Conservation (phyloP, 2,113 vertebrate genomes). For the Sinocyclocheilus maitianheensis region DNA sequence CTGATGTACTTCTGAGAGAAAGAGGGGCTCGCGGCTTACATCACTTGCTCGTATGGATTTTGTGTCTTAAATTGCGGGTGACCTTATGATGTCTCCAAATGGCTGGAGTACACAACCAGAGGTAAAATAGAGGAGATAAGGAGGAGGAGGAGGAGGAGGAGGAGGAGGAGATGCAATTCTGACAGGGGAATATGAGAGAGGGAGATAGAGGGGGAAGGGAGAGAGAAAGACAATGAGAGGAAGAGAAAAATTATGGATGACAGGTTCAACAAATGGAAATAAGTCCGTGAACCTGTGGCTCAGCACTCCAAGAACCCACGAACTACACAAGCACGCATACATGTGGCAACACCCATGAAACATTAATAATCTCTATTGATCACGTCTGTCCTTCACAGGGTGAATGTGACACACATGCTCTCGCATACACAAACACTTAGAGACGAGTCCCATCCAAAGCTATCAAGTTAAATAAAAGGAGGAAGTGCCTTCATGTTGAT, state of each 20-base stretch:
- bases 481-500: neutral
- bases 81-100: conserved; percentile 32
- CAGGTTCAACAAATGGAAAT: conserved; percentile 5
- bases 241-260: conserved; percentile 18
- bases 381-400: conserved; percentile 67
- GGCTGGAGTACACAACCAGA: conserved; percentile 30
- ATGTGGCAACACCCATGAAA: conserved; percentile 62
- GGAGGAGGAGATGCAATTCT: conserved; percentile 13
- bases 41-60: conserved; percentile 26
- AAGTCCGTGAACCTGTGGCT: conserved; percentile 8
- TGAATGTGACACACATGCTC: conserved; percentile 51
- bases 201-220: neutral
- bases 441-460: conserved; percentile 36
- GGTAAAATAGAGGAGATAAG: conserved; percentile 22
- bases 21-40: neutral
- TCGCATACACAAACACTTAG: conserved; percentile 38
- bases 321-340: conserved; percentile 43
- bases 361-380: conserved; percentile 75
- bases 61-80: conserved; percentile 32
- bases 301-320: neutral
- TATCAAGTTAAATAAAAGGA: conserved; percentile 21
- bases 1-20: conserved; percentile 6
- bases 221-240: neutral
- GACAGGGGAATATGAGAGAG: conserved; percentile 34
- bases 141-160: conserved; percentile 4